These are phyloP conservation scores for Papilio elwesi DNA, from an alignment of 2,888 invertebrate genomes.

Conservation along the genomic window DNA sequence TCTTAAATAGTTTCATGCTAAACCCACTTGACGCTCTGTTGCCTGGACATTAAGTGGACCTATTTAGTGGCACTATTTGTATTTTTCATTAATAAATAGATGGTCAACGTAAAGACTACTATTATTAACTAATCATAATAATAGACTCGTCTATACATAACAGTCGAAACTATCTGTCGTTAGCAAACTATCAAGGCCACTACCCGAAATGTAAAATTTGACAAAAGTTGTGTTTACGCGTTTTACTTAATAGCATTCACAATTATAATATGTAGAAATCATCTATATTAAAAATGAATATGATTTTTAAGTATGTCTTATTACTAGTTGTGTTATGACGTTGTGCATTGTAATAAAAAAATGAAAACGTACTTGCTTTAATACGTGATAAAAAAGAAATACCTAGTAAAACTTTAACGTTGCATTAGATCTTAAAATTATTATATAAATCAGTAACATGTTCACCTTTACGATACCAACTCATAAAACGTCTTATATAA, in stretches of 20 bases:
- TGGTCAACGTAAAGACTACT: background rate
- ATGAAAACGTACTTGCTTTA: too few relatives aligned
- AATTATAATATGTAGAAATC: background rate
- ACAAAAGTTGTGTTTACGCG: background rate
- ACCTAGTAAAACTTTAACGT: too few relatives aligned
- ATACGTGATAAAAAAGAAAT: too few relatives aligned
- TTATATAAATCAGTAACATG: background rate
- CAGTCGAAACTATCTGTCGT: background rate
- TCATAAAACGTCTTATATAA: conserved; percentile 6
- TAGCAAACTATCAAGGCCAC: conserved; percentile 5
- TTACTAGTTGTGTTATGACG: too few relatives aligned
- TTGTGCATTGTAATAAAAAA: too few relatives aligned
- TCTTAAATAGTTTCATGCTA: background rate
- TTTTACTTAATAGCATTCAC: background rate
- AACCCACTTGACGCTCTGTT: too few relatives aligned
- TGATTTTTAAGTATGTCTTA: too few relatives aligned
- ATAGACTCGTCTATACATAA: background rate
- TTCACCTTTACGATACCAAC: background rate
- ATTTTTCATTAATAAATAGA: background rate
- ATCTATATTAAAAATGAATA: background rate
- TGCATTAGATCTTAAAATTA: background rate
- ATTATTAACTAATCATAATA: conserved; percentile 9
- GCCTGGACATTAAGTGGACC: too few relatives aligned
- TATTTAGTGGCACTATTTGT: background rate
- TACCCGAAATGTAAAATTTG: background rate